Evolutionary conservation across 2,888 invertebrate species (phyloP), one percentile per base, ranked within the genome.

Genomic region (Nebria brevicollis): DNA sequence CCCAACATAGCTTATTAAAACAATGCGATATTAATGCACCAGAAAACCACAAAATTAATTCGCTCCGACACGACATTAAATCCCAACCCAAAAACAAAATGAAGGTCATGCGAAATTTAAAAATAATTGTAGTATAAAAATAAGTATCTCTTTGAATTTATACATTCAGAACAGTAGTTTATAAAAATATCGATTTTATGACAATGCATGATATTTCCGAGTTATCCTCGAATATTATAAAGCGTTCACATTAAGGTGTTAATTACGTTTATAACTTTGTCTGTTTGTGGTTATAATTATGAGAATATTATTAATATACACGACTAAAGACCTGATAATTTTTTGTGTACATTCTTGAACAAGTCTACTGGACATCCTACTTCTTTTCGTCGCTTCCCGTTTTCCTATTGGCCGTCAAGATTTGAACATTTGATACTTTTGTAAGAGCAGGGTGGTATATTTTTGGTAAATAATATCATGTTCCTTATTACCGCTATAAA

Each of bases 1-100:
- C 72, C 41, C 77, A 72, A 77, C 77, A 77, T 54, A 8, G 66
- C 64, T 64, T 77, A 77, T 77, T 77, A 77, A 72, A 77, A 77
- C 77, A 77, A 77, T 77, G 72, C 77, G 72, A 77, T 77, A 54
- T 54, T 54, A 54, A 54, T 54, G 54, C 54, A 13, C 54, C 54
- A 54, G 54, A 54, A 54, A 54, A 54, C 7, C 54, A 54, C 54
- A 54, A 54, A 54, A 54, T 54, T 54, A 54, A 54, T 54, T 54
- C 54, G 11, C 54, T 2, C 54, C 13, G 4, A 54, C 54, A 54
- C 54, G 54, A 54, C 8, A 54, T 5, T 54, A 2, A 54, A 54
- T 13, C 54, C 54, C 8, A 54, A 54, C 13, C 54, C 13, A 54
- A 54, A 54, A 54, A 54, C 13, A 54, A 54, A 54, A 8, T 8